These are phyloP conservation scores for Platycercus adscitus DNA, from an alignment of 2,113 vertebrate genomes.

Conservation along the genomic window DNA sequence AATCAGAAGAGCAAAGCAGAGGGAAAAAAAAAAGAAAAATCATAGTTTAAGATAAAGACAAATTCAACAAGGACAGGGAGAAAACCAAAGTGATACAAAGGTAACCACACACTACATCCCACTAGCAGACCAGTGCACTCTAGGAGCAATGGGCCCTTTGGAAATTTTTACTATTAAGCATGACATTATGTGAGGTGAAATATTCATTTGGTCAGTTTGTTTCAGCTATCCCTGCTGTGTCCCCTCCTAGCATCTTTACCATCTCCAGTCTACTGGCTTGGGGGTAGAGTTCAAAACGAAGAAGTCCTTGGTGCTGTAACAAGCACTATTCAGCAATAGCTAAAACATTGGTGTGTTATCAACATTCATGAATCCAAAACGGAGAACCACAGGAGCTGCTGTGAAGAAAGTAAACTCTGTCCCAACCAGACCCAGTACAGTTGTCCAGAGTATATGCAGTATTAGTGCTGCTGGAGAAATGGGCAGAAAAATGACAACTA, in stretches of 20 bases:
- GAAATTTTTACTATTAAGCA: background rate
- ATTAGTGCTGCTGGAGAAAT: background rate
- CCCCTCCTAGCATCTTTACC: background rate
- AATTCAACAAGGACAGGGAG: background rate
- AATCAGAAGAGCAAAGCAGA: background rate
- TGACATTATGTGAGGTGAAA: background rate
- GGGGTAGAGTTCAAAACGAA: background rate
- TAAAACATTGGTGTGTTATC: background rate
- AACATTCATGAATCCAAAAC: background rate
- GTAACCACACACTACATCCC: accelerated
- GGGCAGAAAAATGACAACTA: background rate
- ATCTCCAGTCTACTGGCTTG: background rate
- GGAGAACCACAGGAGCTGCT: background rate
- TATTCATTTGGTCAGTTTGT: background rate
- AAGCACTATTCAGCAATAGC: background rate
- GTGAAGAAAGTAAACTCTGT: background rate
- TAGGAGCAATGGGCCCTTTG: background rate
- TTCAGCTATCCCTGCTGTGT: background rate
- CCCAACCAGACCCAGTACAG: background rate
- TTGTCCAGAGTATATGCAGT: too few species aligned
- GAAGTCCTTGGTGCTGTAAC: background rate
- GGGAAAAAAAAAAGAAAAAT: background rate
- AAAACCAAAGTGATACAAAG: background rate
- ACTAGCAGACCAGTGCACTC: background rate
- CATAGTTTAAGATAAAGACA: background rate